phyloP scores from a whole-genome alignment of 2,113 vertebrate species.

The Catagonus wagneri region DNA sequence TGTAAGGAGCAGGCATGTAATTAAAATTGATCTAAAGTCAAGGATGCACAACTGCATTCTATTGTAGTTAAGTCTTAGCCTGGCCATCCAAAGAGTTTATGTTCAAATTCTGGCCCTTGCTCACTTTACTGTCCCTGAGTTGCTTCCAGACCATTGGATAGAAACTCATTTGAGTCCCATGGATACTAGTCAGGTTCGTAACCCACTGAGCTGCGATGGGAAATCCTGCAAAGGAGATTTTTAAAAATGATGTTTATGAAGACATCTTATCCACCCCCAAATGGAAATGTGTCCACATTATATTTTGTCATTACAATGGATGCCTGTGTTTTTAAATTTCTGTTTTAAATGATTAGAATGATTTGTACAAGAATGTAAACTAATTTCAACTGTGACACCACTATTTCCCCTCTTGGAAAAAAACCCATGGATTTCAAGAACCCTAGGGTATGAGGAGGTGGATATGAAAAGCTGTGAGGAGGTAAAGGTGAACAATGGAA shows the following conservation, averaged over 20 bases:
- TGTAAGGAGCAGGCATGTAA: background rate
- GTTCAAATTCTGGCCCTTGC: background rate
- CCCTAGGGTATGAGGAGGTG: slow-evolving; percentile 27
- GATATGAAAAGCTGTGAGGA: slow-evolving; percentile 70
- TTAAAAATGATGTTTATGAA: background rate
- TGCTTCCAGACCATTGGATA: background rate
- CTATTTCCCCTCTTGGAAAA: slow-evolving; percentile 71
- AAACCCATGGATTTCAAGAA: slow-evolving; percentile 59
- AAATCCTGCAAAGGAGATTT: background rate
- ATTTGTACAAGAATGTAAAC: slow-evolving; percentile 64
- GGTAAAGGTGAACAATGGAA: slow-evolving; percentile 26
- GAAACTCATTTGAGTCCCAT: background rate
- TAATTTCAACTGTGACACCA: slow-evolving; percentile 82
- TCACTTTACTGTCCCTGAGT: background rate
- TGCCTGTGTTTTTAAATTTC: slow-evolving; percentile 79
- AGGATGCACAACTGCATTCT: background rate
- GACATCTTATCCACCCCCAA: background rate
- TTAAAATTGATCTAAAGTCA: background rate
- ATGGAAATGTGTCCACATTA: slow-evolving; percentile 73
- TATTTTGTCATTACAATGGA: slow-evolving; percentile 80
- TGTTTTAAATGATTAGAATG: slow-evolving; percentile 79
- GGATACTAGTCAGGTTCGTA: too few relatives aligned
- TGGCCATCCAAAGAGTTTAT: background rate
- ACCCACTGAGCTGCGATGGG: too few relatives aligned
- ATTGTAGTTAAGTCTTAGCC: background rate